These are phyloP conservation scores for Alca torda DNA, from an alignment of 2,797 vertebrate genomes.

Conservation along the genomic window DNA sequence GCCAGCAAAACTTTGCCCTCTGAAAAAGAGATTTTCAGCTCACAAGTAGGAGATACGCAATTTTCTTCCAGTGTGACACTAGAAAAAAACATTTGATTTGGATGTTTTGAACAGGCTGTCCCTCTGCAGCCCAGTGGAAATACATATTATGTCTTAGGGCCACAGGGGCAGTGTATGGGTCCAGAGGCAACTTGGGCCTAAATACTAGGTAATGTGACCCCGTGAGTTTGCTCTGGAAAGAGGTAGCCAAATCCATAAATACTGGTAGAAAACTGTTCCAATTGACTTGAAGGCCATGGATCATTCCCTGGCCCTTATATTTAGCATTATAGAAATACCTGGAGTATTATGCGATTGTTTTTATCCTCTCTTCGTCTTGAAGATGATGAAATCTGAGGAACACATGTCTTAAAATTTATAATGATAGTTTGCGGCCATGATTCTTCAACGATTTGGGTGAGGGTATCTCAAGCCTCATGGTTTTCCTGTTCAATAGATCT, in stretches of 20 bases:
- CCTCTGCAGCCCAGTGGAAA: not conserved
- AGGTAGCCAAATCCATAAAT: not conserved
- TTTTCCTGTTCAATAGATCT: not conserved
- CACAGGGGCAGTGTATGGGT: not conserved
- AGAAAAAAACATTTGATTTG: not conserved
- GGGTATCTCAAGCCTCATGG: not conserved
- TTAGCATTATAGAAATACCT: not conserved
- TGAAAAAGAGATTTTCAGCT: not conserved
- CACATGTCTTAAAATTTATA: not conserved
- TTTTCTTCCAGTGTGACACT: not conserved
- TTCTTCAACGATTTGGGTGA: not conserved
- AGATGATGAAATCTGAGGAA: not conserved
- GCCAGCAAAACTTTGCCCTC: not conserved
- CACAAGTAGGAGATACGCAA: fast-evolving
- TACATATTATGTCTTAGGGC: not conserved
- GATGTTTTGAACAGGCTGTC: not conserved
- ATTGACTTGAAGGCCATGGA: not conserved
- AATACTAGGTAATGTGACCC: not conserved
- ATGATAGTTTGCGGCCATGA: not conserved
- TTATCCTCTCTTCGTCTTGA: not conserved
- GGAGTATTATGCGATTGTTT: not conserved
- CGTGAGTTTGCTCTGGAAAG: not conserved
- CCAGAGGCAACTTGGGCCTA: not conserved
- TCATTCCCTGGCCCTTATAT: not conserved
- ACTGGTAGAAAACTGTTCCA: not conserved